These are phyloP conservation scores for Muscicapa striata DNA, from an alignment of 2,797 vertebrate genomes.

Conservation along the genomic window DNA sequence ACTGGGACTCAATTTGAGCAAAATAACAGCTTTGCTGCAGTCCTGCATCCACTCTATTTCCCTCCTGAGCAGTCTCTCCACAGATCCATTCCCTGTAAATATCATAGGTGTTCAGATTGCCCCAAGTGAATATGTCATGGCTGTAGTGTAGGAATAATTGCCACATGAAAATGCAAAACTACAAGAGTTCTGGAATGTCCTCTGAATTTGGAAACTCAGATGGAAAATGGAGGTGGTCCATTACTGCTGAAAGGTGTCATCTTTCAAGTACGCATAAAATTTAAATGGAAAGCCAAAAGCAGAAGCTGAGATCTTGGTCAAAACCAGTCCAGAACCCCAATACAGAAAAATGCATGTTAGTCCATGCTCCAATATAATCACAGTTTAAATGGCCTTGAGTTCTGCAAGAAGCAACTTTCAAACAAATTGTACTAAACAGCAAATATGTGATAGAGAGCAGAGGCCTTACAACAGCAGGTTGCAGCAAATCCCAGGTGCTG, in stretches of 20 bases:
- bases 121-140: background rate
- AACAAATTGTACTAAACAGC: background rate
- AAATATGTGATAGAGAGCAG: background rate
- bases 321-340: background rate
- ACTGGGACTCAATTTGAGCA: background rate
- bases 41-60: background rate
- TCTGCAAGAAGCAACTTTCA: background rate
- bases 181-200: background rate
- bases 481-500: background rate
- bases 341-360: background rate
- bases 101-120: fast-evolving
- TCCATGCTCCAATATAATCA: background rate
- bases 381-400: background rate
- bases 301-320: background rate
- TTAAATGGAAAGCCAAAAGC: background rate
- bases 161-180: background rate
- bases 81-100: background rate
- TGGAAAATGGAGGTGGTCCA: background rate
- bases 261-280: background rate
- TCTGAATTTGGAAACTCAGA: background rate
- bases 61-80: background rate
- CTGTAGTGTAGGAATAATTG: background rate
- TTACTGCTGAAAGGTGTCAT: background rate
- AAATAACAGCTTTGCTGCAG: background rate
- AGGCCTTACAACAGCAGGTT: background rate